A percentile compares a stretch with the other conserved stretches of the same genome.
These are phyloP conservation scores for Chionodraco myersi DNA, from an alignment of 2,113 vertebrate species.

Conservation along the genomic window DNA sequence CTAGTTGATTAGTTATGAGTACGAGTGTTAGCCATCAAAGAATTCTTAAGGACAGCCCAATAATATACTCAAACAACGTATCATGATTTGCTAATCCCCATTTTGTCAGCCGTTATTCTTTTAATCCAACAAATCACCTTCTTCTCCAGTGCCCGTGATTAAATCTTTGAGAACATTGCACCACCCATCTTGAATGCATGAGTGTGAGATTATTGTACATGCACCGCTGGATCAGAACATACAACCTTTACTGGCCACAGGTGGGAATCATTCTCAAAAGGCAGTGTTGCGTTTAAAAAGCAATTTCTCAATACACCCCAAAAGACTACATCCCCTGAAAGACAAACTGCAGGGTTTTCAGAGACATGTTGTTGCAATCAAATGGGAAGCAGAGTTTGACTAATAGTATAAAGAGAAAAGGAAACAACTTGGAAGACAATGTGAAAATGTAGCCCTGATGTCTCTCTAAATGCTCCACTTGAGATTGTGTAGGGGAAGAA, in stretches of 20 bases:
- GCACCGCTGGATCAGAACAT: slow-evolving; percentile 42
- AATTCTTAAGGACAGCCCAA: too few relatives aligned
- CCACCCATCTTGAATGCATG: slow-evolving; percentile 53
- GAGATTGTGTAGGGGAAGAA: slow-evolving; percentile 34
- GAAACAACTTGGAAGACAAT: slow-evolving; percentile 76
- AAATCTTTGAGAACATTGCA: slow-evolving; percentile 19
- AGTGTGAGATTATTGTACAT: slow-evolving; percentile 45
- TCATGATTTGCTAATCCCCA: not conserved
- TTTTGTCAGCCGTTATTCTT: slow-evolving; percentile 20
- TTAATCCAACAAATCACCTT: slow-evolving; percentile 54
- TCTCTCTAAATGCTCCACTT: slow-evolving; percentile 56
- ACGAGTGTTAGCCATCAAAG: too few relatives aligned
- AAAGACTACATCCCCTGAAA: slow-evolving; percentile 56
- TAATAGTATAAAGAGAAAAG: slow-evolving; percentile 77
- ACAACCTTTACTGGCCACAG: slow-evolving; percentile 68
- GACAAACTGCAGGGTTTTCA: slow-evolving; percentile 57
- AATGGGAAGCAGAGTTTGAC: slow-evolving; percentile 76
- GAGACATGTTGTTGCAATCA: slow-evolving; percentile 83
- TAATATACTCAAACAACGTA: slow-evolving; percentile 2
- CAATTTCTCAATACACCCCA: slow-evolving; percentile 52
- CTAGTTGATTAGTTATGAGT: too few relatives aligned
- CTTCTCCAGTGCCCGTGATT: slow-evolving; percentile 22
- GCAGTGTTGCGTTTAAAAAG: slow-evolving; percentile 74
- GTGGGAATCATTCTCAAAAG: slow-evolving; percentile 82
- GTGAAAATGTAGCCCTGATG: slow-evolving; percentile 52